Evolutionary conservation across 1,140 invertebrate genomes (phyloP).

Genomic region (Eulimnadia texana): DNA sequence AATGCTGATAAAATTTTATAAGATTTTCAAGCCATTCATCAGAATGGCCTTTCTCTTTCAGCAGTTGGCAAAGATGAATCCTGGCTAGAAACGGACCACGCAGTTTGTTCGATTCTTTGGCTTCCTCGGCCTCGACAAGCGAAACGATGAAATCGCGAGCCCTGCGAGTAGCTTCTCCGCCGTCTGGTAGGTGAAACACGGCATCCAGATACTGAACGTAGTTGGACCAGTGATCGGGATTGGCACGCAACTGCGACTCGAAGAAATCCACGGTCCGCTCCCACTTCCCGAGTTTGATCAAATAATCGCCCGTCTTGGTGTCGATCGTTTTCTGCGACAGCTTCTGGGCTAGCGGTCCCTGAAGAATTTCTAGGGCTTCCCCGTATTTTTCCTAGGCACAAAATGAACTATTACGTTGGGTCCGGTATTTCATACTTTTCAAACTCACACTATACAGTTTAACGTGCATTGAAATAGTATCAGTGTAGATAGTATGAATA

Average conservation of each 20-base stretch:
- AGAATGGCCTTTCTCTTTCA: constrained; percentile 26
- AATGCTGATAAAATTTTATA: constrained; percentile 39
- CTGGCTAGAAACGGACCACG: constrained; percentile 67
- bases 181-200: constrained; percentile 4
- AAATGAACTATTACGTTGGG: too few species aligned
- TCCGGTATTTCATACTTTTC: too few species aligned
- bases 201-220: constrained; percentile 31
- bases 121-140: background rate
- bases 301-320: constrained; percentile 52
- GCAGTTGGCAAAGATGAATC: constrained; percentile 53
- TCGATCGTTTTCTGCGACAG: constrained; percentile 32
- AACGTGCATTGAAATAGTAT: background rate
- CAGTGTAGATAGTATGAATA: background rate
- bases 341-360: constrained; percentile 48
- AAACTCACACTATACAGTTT: too few species aligned
- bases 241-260: constrained; percentile 49
- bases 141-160: background rate
- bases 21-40: background rate
- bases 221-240: constrained; percentile 33
- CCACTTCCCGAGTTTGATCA: constrained; percentile 57
- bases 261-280: constrained; percentile 48
- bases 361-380: constrained; percentile 62
- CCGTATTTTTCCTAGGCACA: constrained; percentile 60
- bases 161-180: background rate
- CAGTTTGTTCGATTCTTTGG: constrained; percentile 34